Evolutionary conservation across 2,888 invertebrate species (phyloP).

Genomic region (Oligia fasciuncula): DNA sequence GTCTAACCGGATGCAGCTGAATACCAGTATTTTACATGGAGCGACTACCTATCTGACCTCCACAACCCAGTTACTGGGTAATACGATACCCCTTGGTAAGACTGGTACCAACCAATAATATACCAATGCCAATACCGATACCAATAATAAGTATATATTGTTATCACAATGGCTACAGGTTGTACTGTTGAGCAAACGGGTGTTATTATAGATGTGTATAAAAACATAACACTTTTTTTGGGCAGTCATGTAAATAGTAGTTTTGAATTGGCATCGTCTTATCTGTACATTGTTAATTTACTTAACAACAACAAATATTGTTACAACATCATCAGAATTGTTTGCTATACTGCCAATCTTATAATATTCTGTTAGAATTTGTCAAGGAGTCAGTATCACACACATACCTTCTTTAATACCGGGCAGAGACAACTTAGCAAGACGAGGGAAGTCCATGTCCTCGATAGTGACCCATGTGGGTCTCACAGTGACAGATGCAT

Average conservation of each 20-base stretch:
- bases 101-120: too few species aligned
- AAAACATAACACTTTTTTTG: background rate
- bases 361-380: background rate
- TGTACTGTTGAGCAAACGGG: background rate
- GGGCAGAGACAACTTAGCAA: constrained; percentile 97
- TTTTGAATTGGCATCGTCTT: background rate
- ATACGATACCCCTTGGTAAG: too few species aligned
- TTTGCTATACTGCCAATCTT: background rate
- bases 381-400: background rate
- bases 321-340: background rate
- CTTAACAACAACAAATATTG: too few species aligned
- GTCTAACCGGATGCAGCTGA: too few species aligned
- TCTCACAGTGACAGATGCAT: constrained; percentile 98
- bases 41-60: too few species aligned
- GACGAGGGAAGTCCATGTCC: constrained; percentile 99
- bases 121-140: background rate
- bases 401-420: constrained; percentile 93
- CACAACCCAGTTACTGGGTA: too few species aligned
- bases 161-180: background rate
- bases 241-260: background rate
- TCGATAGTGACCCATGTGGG: constrained; percentile 99
- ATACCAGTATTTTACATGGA: too few species aligned
- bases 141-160: background rate
- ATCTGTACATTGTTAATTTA: background rate
- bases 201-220: background rate